Base-by-base conservation (phyloP, 37 sponge, comb jelly and placozoan genomes). In the Hexactinellida sp. region DNA sequence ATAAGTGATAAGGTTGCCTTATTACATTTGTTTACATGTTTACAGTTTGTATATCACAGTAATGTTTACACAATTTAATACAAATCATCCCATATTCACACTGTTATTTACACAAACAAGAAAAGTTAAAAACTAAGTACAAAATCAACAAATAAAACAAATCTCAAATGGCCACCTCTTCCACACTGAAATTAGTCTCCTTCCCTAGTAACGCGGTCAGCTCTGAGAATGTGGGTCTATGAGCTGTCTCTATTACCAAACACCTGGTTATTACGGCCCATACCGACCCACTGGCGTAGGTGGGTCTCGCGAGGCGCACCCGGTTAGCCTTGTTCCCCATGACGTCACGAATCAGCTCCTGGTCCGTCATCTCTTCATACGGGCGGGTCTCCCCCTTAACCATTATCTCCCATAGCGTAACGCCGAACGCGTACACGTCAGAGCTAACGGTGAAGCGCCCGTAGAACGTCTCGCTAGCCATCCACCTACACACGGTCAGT, bases 341-440 rank as follows among this genome's bases (percentile, higher is more conserved):
- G 25, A 63, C 76, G 76, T 63, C 76, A 63, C 76, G 76, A 7
- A 63, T 63, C 41, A 94, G 88, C 35, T 89, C 91, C 36, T 89
- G 89, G 54, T 94, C 92, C 1, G 87, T 82, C 85, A 94, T 82
- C 1, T 83, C 55, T 0, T 89, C 85, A 36, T 88, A 94, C 1
- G 94, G 94, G 36, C 87, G 87, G 37, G 37, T n/a, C 55, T 88
- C 85, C 36, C 89, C 89, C 82, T 92, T 84, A 0, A 87, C 91
- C 84, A 94, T 90, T 0, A 94, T 88, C 84, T 94, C 94, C 94
- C 94, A 94, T 87, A 94, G 86, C 38, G 92, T 89, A 24, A 94
- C 92, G 0, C 94, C 92, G 83, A 88, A 92, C 13, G 92, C 84
- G 88, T 90, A 92, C 39, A 92, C 90, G 71, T 92, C 92, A 36